Evolutionary conservation across 2,797 vertebrate species (phyloP).

Genomic region (Uromys caudimaculatus): DNA sequence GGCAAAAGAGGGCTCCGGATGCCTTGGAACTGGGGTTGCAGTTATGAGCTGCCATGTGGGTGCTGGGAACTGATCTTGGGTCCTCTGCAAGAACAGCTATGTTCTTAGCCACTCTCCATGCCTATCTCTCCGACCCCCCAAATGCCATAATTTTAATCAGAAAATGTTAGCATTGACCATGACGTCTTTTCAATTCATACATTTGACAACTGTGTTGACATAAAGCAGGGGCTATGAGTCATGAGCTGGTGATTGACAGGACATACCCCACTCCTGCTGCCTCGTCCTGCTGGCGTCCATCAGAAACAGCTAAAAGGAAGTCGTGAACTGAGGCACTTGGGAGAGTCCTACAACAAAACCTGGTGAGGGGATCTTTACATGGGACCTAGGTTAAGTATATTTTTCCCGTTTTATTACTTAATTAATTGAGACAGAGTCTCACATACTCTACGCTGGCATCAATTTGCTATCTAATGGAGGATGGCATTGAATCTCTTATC

Average conservation of each 20-base stretch:
- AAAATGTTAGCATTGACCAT: neutral
- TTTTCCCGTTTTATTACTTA: neutral
- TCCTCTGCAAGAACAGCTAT: neutral
- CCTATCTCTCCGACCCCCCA: neutral
- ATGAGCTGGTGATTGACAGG: neutral
- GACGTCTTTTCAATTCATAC: neutral
- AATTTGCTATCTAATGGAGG: neutral
- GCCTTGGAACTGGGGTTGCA: neutral
- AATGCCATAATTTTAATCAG: neutral
- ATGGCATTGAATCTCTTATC: neutral
- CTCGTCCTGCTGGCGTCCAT: neutral
- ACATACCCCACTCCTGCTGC: neutral
- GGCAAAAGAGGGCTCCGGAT: neutral
- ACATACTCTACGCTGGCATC: neutral
- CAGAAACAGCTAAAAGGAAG: neutral
- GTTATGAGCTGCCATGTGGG: neutral
- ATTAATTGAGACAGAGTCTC: neutral
- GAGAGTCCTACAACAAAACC: conserved; percentile 1
- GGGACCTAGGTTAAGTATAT: neutral
- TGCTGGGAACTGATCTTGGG: neutral
- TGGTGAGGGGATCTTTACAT: neutral
- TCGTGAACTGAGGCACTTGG: neutral
- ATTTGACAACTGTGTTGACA: neutral
- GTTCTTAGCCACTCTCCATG: neutral
- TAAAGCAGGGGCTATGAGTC: neutral